Percentiles rank a stretch among this genome's conserved stretches.
Conservation (phyloP, 2,888 invertebrate genomes). For the Lepidocyrtoides sp. region DNA sequence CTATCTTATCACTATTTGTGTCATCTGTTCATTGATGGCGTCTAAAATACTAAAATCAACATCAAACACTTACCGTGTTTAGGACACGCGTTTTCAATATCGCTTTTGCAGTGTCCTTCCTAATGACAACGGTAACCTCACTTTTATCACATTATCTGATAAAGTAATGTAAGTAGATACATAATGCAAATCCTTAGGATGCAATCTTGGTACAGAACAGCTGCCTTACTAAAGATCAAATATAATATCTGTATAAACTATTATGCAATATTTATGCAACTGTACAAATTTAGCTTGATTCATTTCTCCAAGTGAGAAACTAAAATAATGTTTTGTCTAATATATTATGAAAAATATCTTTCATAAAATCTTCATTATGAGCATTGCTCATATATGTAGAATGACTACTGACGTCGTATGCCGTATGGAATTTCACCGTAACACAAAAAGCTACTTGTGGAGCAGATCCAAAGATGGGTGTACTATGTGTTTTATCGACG, state of each 20-base stretch:
- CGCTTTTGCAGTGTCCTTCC: not conserved
- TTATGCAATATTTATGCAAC: not conserved
- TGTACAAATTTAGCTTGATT: not conserved
- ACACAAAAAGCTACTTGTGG: too few relatives aligned
- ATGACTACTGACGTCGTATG: too few relatives aligned
- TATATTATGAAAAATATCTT: constrained; percentile 8
- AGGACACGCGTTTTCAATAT: not conserved
- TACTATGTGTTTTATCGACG: too few relatives aligned
- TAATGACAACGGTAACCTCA: not conserved
- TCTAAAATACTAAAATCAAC: too few relatives aligned
- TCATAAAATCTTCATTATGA: not conserved
- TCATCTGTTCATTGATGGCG: not conserved
- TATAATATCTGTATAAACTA: too few relatives aligned
- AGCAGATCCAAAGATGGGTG: too few relatives aligned
- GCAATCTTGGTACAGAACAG: too few relatives aligned
- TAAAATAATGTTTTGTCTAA: not conserved
- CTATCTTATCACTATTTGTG: not conserved
- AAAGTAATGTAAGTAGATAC: not conserved
- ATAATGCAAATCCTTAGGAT: too few relatives aligned
- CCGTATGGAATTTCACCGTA: too few relatives aligned
- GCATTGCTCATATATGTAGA: too few relatives aligned
- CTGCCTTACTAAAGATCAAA: too few relatives aligned
- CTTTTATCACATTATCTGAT: not conserved
- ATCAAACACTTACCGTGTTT: constrained; percentile 12
- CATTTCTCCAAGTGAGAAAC: not conserved